Percentiles rank a stretch among this genome's conserved stretches.
Evolutionary conservation across 2,113 vertebrate species (phyloP).

Genomic region (Axis porcinus): DNA sequence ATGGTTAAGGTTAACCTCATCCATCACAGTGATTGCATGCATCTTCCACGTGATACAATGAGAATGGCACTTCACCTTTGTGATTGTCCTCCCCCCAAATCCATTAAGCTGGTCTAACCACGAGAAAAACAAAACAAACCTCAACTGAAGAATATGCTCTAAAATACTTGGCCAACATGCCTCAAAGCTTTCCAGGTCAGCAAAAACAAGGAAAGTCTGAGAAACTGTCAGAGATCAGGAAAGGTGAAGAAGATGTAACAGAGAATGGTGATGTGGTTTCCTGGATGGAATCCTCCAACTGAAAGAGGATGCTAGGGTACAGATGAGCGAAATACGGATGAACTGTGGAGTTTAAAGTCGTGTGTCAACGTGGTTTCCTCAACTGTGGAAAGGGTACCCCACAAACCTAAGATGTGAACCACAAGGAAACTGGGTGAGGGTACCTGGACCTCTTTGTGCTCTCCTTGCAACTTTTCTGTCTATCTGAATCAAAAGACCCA

Average conservation of each 20-base stretch:
- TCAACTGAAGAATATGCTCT: background rate
- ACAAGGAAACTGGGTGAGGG: background rate
- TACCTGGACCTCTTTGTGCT: background rate
- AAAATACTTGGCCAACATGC: background rate
- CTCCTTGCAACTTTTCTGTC: background rate
- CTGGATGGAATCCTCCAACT: background rate
- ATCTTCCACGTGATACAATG: background rate
- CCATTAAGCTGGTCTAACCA: background rate
- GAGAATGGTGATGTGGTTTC: background rate
- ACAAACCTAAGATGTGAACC: background rate
- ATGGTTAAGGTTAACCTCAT: background rate
- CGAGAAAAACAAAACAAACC: background rate
- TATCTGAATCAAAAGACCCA: background rate
- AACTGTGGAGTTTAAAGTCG: background rate
- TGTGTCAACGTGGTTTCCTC: background rate
- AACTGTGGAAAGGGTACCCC: background rate
- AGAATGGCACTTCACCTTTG: background rate
- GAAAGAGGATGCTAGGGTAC: background rate
- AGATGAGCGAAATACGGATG: background rate
- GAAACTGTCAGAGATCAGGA: background rate
- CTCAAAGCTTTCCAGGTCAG: background rate
- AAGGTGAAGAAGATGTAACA: background rate
- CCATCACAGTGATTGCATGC: background rate
- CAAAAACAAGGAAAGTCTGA: background rate
- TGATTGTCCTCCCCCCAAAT: background rate